Base-by-base conservation (phyloP, 1,140 invertebrate genomes). In the Macrosteles quadrilineatus region DNA sequence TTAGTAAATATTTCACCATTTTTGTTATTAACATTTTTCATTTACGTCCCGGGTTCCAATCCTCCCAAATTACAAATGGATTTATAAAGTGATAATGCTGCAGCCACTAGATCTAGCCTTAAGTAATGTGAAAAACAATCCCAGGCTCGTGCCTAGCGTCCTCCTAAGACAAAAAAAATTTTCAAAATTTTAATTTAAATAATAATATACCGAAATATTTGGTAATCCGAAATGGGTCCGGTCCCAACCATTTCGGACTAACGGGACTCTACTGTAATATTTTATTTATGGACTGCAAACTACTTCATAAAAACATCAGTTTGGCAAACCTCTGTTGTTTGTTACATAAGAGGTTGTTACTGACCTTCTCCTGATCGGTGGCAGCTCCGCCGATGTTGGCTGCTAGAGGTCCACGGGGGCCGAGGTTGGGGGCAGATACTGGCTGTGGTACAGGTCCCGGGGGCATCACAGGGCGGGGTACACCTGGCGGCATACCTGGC, bases 301-400 rank as follows among this genome's bases (percentile, higher is more conserved):
- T 11, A 6, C 47, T 4, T 14, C 4, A 53, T 53, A 21, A 11
- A 53, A 53, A 11, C 11, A 14, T 53, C 11, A 4, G 21, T 14
- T 14, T 53, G 21, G 6, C 19, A 53, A 6, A 17, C 19, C 6
- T 53, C 21, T 6, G 6, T 14, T 53, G 11, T 14, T 6, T 9
- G 17, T 9, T 40, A 40, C 6, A 9, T 53, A 53, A n/a, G n/a
- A n/a, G n/a, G n/a, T n/a, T n/a, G n/a, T n/a, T 40, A 66, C 2
- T 53, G 55, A 73, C 73, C 71, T 74, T 74, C 57, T 74, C 73
- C 32, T 74, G 73, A 29, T 74, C 71, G 14, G 73, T 70, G 14
- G 73, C 73, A 6, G 40, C 67, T 30, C 14, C 21, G 4, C 47
- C 47, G 14, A 50, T 50, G n/a, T 50, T 59, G 3, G 55, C 21